phyloP scores from a whole-genome alignment of 2,888 invertebrate species.

The Tenthredo mesomela region DNA sequence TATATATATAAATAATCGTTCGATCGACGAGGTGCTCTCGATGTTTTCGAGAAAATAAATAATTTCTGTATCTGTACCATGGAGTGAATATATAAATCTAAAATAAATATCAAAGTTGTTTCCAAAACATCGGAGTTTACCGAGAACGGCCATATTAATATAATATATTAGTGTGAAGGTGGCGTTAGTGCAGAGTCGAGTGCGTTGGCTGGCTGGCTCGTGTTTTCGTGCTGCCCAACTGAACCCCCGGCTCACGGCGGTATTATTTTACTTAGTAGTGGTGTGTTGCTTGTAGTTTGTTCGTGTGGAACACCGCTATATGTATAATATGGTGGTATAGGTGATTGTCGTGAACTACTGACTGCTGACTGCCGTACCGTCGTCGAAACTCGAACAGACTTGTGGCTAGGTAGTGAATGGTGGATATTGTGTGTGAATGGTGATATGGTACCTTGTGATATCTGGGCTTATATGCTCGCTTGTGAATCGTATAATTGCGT shows the following conservation, averaged over 20 bases:
- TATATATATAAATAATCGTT: too few relatives aligned
- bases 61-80: background rate
- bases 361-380: slow-evolving; percentile 37
- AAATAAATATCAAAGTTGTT: background rate
- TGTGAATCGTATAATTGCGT: background rate
- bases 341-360: slow-evolving; percentile 22
- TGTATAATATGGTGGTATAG: too few relatives aligned
- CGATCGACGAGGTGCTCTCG: background rate
- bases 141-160: slow-evolving; percentile 44
- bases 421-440: slow-evolving; percentile 36
- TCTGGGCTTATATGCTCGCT: background rate
- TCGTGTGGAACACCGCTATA: background rate
- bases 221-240: slow-evolving; percentile 35
- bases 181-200: slow-evolving; percentile 35
- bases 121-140: background rate
- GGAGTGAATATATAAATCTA: background rate
- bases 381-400: background rate
- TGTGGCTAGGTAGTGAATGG: background rate
- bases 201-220: slow-evolving; percentile 12
- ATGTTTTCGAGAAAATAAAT: background rate
- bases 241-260: slow-evolving; percentile 14
- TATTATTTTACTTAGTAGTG: slow-evolving; percentile 8
- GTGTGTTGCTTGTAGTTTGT: background rate
- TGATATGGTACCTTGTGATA: slow-evolving; percentile 31
- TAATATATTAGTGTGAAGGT: slow-evolving; percentile 33